phyloP scores from a whole-genome alignment of 2,113 vertebrate species.

The Reinhardtius hippoglossoides region DNA sequence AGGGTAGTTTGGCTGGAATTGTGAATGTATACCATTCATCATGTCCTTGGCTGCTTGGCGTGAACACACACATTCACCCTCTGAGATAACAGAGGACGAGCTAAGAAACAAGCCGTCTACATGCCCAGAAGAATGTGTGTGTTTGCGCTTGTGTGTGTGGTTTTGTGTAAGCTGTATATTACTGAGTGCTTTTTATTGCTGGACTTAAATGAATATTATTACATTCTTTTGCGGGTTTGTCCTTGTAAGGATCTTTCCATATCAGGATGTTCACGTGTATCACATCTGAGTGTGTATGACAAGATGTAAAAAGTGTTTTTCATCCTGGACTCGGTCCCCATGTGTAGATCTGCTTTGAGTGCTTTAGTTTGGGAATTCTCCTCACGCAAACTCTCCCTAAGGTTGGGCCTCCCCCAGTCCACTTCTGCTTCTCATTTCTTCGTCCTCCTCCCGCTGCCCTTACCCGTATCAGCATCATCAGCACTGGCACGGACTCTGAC shows the following conservation, averaged over 20 bases:
- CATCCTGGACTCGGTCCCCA: conserved; percentile 1
- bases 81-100: conserved; percentile 23
- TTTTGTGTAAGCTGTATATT: not conserved
- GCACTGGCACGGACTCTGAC: conserved; percentile 59
- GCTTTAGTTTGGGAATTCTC: conserved; percentile 58
- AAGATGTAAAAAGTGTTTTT: conserved; percentile 23
- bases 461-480: conserved; percentile 49
- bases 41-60: conserved; percentile 30
- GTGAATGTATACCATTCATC: conserved; percentile 32
- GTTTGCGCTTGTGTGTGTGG: conserved; percentile 2
- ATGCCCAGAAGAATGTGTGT: not conserved
- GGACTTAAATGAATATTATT: conserved; percentile 34
- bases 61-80: conserved; percentile 18
- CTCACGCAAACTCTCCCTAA: conserved; percentile 55
- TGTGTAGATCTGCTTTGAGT: not conserved
- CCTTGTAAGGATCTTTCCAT: conserved; percentile 45
- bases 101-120: not conserved
- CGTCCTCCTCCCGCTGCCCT: conserved; percentile 5
- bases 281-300: conserved; percentile 9
- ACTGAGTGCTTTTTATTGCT: conserved; percentile 3
- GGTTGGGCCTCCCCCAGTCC: conserved; percentile 48
- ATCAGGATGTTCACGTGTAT: conserved; percentile 25
- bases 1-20: conserved; percentile 6
- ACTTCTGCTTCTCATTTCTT: conserved; percentile 45
- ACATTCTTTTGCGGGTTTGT: conserved; percentile 21